A percentile compares a stretch with the other conserved stretches of the same genome.
Evolutionary conservation across 2,797 vertebrate species (phyloP).

Genomic region (Gymnopithys bicolor): DNA sequence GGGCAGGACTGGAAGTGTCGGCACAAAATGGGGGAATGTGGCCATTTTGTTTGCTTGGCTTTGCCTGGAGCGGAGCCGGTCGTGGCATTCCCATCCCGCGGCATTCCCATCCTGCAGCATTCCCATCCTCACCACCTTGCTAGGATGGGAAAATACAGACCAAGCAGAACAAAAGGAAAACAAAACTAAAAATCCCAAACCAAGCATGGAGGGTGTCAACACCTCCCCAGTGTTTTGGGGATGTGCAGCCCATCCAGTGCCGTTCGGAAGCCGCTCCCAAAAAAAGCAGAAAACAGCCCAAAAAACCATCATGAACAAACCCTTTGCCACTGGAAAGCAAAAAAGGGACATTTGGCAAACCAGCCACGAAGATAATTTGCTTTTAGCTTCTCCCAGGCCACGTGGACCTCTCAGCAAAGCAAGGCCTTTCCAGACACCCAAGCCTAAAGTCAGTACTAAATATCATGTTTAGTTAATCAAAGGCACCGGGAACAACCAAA

Average conservation of each 20-base stretch:
- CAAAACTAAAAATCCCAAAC: neutral
- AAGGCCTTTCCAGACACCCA: neutral
- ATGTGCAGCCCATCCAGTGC: rapidly evolving
- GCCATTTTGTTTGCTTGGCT: slow-evolving; percentile 67
- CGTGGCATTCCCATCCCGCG: neutral
- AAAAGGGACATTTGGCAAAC: neutral
- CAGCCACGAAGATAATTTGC: neutral
- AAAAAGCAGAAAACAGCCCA: neutral
- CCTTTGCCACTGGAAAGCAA: neutral
- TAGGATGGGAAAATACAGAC: neutral
- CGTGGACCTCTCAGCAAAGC: neutral
- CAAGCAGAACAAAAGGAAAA: neutral
- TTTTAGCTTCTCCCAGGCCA: neutral
- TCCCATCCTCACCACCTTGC: rapidly evolving
- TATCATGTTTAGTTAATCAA: neutral
- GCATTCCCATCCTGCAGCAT: neutral
- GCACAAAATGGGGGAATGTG: slow-evolving; percentile 68
- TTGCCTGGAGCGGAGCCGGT: neutral
- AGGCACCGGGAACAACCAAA: neutral
- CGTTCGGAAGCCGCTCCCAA: neutral
- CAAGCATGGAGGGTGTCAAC: neutral
- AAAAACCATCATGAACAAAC: neutral
- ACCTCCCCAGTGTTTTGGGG: rapidly evolving
- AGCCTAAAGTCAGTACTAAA: neutral
- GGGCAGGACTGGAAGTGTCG: neutral